phyloP scores from a whole-genome alignment of 2,888 invertebrate genomes.

The Ptilodon capucinus region DNA sequence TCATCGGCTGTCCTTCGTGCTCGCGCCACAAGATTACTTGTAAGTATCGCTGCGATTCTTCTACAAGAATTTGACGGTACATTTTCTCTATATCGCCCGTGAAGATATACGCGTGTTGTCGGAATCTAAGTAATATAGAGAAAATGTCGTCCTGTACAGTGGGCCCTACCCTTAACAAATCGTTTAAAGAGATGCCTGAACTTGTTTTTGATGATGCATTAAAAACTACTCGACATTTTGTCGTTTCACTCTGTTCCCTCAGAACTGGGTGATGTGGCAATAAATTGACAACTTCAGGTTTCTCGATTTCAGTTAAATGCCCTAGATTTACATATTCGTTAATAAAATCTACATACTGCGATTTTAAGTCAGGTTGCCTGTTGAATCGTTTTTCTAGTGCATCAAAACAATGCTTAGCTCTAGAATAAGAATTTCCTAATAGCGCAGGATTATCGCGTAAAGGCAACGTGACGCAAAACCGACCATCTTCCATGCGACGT shows the following conservation, averaged over 20 bases:
- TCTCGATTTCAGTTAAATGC: background rate
- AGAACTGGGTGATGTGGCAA: slow-evolving; percentile 11
- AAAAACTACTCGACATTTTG: slow-evolving; percentile 7
- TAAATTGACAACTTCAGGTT: slow-evolving; percentile 4
- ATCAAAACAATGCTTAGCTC: background rate
- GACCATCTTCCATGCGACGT: background rate
- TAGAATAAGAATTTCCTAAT: slow-evolving; percentile 6
- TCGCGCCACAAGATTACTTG: slow-evolving; percentile 8
- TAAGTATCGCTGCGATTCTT: slow-evolving; percentile 2
- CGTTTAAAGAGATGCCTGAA: slow-evolving; percentile 5
- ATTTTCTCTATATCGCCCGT: slow-evolving; percentile 2
- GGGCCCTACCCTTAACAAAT: background rate
- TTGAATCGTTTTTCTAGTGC: background rate
- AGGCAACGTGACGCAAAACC: background rate
- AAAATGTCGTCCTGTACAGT: slow-evolving; percentile 2
- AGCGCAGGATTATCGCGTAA: background rate
- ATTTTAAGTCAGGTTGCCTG: slow-evolving; percentile 1
- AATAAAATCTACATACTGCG: background rate
- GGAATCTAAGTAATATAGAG: slow-evolving; percentile 1
- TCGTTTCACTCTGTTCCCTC: slow-evolving; percentile 7
- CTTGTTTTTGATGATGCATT: slow-evolving; percentile 7
- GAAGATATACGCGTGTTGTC: background rate
- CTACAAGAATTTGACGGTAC: background rate
- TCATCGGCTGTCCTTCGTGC: slow-evolving; percentile 1
- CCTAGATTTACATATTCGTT: background rate